Evolutionary conservation across 1,140 invertebrate genomes (phyloP), one percentile per base, ranked within the genome.

Genomic region (Lepidotrigona ventralis): DNA sequence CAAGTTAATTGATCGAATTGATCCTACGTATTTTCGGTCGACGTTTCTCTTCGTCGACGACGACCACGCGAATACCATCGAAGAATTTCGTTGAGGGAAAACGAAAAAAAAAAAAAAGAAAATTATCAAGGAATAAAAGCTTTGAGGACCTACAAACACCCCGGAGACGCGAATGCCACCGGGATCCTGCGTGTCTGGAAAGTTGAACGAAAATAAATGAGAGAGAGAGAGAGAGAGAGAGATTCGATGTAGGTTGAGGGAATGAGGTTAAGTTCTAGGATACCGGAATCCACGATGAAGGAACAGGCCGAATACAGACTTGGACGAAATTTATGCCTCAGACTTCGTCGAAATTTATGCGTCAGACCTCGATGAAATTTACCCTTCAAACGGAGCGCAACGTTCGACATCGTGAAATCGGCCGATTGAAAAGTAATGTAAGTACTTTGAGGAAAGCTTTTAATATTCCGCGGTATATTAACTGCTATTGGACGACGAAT

Each of bases 211-310:
- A 85, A 86, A 88, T 84, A 88, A 86, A 86, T 72, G 88, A 77
- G 81, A 79, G 39, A 46, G 39, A 9, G 39, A 46, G 39, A 39
- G 39, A 39, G 39, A 46, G 39, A 46, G 39, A 60, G 81, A 78
- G 75, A 69, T 79, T 79, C 66, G 79, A 86, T 88, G 81, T 88
- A 83, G 86, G 76, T 86, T 85, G 85, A 85, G 87, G 79, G 85
- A 89, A 89, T 39, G 82, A 89, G 88, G 84, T 88, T 88, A 88
- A 88, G 84, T 89, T 88, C 86, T 82, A 85, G 86, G 81, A 86
- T 89, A 89, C 88, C 87, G 81, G 79, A 79, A 88, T 88, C 79
- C 77, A 81, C 64, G 86, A 69, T 46, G 54, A 84, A 73, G 75
- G 79, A 79, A 83, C 74, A 79, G 84, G 23, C 26, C 56, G 68